Evolutionary conservation across 2,888 invertebrate species (phyloP), one percentile per base, ranked within the genome.

Genomic region (Calameuta pallipes): DNA sequence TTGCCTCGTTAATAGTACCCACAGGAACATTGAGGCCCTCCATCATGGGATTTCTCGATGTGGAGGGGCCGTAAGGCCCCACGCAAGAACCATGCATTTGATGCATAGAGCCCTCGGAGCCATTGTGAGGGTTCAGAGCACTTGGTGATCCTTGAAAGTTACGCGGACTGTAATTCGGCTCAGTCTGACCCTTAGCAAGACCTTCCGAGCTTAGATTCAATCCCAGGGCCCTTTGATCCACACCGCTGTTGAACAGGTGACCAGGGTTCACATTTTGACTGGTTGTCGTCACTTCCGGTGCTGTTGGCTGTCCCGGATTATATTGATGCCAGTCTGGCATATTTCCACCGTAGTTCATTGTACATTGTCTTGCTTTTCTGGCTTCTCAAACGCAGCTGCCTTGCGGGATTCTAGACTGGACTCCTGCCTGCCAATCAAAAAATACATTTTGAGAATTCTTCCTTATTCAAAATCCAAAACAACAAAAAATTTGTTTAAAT

Each of bases 261-360:
- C 84, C 86, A 23, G 87, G 83, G 80, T 84, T 89, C 77, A 85
- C 85, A 84, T 87, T 90, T 81, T 90, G 90, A 30, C 83, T 78
- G 23, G 80, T 78, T 41, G 87, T 73, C 80, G 88, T 80, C 75
- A 80, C 83, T 71, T 90, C 88, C 71, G 85, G 81, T 73, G 85
- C 86, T 81, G 85, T 85, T 82, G 88, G 84, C 83, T 88, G 89
- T 75, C 87, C 80, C 77, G 88, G 84, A 85, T 89, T 90, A 87
- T 89, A 91, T 81, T 91, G 91, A 87, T 91, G 91, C 91, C 91
- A 91, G 86, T 91, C 91, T 85, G 91, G 90, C 89, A 91, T 88
- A 82, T 87, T 91, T 83, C 88, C 89, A 85, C 86, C 80, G 90
- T 90, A 90, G 89, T 89, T 91, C 91, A 91, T 91, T 90, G 91